phyloP scores from a whole-genome alignment of 2,888 invertebrate species.

The Rhyacophila evoluta region DNA sequence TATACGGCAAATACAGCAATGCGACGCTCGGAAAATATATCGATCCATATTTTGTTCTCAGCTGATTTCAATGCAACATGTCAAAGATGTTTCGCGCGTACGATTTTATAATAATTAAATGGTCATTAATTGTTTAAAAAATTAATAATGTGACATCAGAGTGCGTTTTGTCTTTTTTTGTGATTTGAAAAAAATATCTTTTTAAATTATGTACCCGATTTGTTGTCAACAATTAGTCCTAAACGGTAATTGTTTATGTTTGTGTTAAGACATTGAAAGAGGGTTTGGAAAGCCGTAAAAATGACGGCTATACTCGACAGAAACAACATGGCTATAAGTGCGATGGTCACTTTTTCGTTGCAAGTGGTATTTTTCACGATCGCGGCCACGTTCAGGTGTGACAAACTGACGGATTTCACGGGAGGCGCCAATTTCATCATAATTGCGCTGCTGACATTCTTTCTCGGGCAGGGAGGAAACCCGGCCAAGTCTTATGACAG shows the following conservation, averaged over 20 bases:
- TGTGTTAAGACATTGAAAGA: no score
- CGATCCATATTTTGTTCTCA: not conserved
- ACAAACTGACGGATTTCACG: slow-evolving; percentile 93
- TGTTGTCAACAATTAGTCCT: no score
- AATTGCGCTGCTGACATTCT: slow-evolving; percentile 87
- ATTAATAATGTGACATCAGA: no score
- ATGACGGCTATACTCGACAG: slow-evolving; percentile 84
- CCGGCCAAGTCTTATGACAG: slow-evolving; percentile 83
- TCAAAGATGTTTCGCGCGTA: not conserved
- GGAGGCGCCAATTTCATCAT: slow-evolving; percentile 94
- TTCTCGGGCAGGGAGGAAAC: slow-evolving; percentile 83
- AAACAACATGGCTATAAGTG: slow-evolving; percentile 88
- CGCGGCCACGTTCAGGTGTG: slow-evolving; percentile 87
- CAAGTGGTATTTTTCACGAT: slow-evolving; percentile 90
- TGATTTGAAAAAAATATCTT: no score
- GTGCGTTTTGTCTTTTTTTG: no score
- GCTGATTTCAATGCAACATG: not conserved
- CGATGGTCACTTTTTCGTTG: slow-evolving; percentile 85
- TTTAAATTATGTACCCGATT: no score
- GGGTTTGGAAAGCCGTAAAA: no score
- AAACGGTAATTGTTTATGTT: no score
- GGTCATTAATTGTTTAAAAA: no score
- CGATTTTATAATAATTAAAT: not conserved
- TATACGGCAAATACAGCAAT: not conserved
- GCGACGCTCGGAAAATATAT: not conserved